phyloP scores from a whole-genome alignment of 1,140 invertebrate genomes.

The Procambarus virginalis region DNA sequence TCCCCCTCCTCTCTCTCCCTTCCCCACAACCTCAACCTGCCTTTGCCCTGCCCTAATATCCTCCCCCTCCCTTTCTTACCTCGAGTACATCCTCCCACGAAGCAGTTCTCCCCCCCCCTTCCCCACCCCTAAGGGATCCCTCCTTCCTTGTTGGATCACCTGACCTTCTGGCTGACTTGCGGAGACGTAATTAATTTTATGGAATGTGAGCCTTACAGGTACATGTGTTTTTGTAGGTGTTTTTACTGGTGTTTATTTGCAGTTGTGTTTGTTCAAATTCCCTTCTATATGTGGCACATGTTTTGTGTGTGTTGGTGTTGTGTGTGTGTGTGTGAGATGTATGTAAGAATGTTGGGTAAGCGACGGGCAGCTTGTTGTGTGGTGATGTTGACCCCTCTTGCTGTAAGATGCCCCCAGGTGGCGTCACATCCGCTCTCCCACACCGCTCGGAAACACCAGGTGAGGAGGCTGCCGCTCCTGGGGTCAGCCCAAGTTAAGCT shows the following conservation, averaged over 20 bases:
- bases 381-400: too few relatives aligned
- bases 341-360: neutral
- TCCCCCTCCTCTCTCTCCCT: too few relatives aligned
- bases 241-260: neutral
- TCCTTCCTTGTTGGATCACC: neutral
- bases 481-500: conserved; percentile 42
- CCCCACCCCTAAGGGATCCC: neutral
- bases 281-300: neutral
- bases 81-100: neutral
- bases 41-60: too few relatives aligned
- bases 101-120: neutral
- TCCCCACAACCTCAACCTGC: too few relatives aligned
- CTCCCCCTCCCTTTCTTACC: too few relatives aligned
- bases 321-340: neutral
- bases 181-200: neutral
- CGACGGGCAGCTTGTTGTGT: too few relatives aligned
- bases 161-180: neutral
- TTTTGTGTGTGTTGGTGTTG: neutral
- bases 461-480: neutral
- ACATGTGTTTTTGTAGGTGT: neutral
- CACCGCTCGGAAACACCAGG: neutral
- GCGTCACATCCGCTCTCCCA: too few relatives aligned
- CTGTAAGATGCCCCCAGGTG: neutral
- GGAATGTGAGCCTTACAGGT: neutral
- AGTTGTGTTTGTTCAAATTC: neutral